These are phyloP conservation scores for Apocheima hispidaria DNA, from an alignment of 2,888 invertebrate genomes.

Conservation along the genomic window DNA sequence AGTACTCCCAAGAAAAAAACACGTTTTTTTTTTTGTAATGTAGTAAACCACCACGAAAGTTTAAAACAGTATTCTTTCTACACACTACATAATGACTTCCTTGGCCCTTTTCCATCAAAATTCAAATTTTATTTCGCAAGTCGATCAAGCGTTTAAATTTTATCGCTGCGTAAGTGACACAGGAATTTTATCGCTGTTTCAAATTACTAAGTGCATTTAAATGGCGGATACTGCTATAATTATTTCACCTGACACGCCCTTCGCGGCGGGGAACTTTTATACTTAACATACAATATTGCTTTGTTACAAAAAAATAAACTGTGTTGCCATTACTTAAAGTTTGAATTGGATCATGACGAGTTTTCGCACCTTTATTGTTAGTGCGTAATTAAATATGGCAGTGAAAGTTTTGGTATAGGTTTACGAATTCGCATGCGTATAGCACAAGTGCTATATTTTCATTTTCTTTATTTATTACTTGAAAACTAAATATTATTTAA, in stretches of 20 bases:
- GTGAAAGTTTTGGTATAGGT: constrained; percentile 21
- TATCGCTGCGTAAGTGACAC: constrained; percentile 50
- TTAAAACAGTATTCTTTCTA: constrained; percentile 16
- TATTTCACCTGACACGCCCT: constrained; percentile 61
- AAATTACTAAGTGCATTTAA: constrained; percentile 62
- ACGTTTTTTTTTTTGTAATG: too few species aligned
- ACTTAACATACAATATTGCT: constrained; percentile 9
- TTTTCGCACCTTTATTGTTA: constrained; percentile 17
- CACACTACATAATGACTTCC: constrained; percentile 5
- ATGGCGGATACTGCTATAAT: constrained; percentile 72
- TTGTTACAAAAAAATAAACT: constrained; percentile 24
- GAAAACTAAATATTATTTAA: too few species aligned
- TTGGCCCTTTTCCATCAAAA: constrained; percentile 22
- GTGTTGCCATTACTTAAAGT: constrained; percentile 30
- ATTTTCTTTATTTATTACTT: background rate
- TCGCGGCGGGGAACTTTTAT: constrained; percentile 46
- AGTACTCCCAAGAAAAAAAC: too few species aligned
- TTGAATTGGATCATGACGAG: background rate
- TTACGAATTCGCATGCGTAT: constrained; percentile 5
- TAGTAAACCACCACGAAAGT: too few species aligned
- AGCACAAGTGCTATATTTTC: background rate
- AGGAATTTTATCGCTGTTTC: constrained; percentile 49
- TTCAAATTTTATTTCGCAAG: constrained; percentile 40
- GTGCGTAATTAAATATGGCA: constrained; percentile 30
- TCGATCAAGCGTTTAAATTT: constrained; percentile 59